phyloP scores from a whole-genome alignment of 2,888 invertebrate genomes.

The Pristionchus maxplancki region DNA sequence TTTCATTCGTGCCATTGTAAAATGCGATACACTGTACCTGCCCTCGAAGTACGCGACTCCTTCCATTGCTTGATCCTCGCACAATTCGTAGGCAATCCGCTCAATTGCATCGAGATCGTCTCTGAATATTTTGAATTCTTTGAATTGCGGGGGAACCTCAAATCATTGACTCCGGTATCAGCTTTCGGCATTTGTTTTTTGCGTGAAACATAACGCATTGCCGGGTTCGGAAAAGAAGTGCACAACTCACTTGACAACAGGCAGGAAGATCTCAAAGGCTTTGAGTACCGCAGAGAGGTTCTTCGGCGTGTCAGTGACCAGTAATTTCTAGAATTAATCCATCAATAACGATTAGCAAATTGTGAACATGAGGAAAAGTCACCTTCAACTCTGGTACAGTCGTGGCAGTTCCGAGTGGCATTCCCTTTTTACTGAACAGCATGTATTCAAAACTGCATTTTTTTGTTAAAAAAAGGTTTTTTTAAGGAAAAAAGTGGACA shows the following conservation, averaged over 20 bases:
- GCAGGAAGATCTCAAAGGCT: conserved; percentile 79
- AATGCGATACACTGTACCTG: too few relatives aligned
- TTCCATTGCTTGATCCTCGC: conserved; percentile 80
- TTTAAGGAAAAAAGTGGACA: not conserved
- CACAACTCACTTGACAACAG: conserved; percentile 77
- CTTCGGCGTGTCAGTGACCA: conserved; percentile 78
- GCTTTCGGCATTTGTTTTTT: too few relatives aligned
- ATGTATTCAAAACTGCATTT: too few relatives aligned
- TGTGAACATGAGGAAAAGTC: not conserved
- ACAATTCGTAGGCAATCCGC: conserved; percentile 82
- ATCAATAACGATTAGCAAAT: not conserved
- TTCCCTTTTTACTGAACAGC: conserved; percentile 73
- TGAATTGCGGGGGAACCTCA: not conserved
- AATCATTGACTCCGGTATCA: too few relatives aligned
- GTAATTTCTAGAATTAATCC: conserved; percentile 75
- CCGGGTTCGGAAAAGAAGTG: too few relatives aligned
- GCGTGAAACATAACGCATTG: too few relatives aligned
- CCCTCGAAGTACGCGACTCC: conserved; percentile 81
- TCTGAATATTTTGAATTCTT: conserved; percentile 64
- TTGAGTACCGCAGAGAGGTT: conserved; percentile 78
- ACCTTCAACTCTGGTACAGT: conserved; percentile 67
- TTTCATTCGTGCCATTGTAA: too few relatives aligned
- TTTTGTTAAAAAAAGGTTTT: too few relatives aligned
- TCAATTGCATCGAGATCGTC: conserved; percentile 81
- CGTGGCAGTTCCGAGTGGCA: conserved; percentile 72